These are phyloP conservation scores for Sycophila sp. DNA, from an alignment of 1,140 invertebrate genomes.

Conservation along the genomic window DNA sequence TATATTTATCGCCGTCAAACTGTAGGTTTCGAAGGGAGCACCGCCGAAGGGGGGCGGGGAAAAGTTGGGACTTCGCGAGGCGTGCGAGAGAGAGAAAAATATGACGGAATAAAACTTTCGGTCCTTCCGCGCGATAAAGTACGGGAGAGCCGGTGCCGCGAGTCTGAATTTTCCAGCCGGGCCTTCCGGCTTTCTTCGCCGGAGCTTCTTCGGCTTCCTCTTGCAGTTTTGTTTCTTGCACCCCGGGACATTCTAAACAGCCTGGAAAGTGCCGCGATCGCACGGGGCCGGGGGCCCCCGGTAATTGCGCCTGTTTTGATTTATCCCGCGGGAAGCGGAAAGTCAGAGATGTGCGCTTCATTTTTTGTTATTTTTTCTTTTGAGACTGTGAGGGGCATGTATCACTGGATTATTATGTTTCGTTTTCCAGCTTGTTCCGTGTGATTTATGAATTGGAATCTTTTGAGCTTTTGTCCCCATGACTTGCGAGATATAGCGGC, in stretches of 20 bases:
- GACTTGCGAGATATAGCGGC: too few relatives aligned
- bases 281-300: not conserved
- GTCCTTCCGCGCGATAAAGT: conserved; percentile 29
- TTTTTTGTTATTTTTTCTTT: too few relatives aligned
- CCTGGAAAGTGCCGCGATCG: not conserved
- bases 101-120: conserved; percentile 39
- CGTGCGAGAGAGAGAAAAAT: too few relatives aligned
- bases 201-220: not conserved
- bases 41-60: not conserved
- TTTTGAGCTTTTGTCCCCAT: too few relatives aligned
- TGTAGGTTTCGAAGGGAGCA: conserved; percentile 12
- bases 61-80: not conserved
- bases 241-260: not conserved
- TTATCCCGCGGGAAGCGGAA: not conserved
- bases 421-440: not conserved
- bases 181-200: conserved; percentile 16
- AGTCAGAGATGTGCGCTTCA: too few relatives aligned
- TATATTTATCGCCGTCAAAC: conserved; percentile 37
- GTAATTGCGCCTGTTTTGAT: not conserved
- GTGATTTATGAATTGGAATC: not conserved
- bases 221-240: not conserved
- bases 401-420: too few relatives aligned
- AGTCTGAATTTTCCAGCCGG: conserved; percentile 9
- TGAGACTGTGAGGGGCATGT: too few relatives aligned
- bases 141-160: not conserved